Percentiles rank a stretch among this genome's conserved stretches.
Evolutionary conservation across 2,797 vertebrate genomes (phyloP).

Genomic region (Remorina albescens): DNA sequence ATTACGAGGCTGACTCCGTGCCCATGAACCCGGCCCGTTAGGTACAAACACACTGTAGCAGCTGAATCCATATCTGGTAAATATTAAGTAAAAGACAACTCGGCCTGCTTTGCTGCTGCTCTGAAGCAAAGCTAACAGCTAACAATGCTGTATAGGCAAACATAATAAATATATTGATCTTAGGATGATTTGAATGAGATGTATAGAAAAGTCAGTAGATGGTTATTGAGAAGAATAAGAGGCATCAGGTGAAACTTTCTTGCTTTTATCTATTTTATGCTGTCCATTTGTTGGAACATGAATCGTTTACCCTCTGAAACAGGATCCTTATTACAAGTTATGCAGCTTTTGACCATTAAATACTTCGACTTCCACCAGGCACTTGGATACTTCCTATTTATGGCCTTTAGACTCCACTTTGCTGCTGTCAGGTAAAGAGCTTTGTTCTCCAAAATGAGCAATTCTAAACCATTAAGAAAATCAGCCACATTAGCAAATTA

Average conservation of each 20-base stretch:
- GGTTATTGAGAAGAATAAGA: constrained; percentile 55
- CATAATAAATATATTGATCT: constrained; percentile 57
- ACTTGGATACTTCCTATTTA: constrained; percentile 81
- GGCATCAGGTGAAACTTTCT: constrained; percentile 71
- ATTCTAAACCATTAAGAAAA: constrained; percentile 49
- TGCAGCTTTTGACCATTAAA: constrained; percentile 57
- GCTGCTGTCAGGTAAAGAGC: constrained; percentile 48
- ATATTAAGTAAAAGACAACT: constrained; percentile 66
- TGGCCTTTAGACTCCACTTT: constrained; percentile 62
- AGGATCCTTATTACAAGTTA: constrained; percentile 21
- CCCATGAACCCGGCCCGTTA: constrained; percentile 43
- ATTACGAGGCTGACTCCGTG: constrained; percentile 41
- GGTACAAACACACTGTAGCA: constrained; percentile 78
- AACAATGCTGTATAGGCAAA: constrained; percentile 49
- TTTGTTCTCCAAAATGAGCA: constrained; percentile 26
- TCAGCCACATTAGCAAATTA: constrained; percentile 48
- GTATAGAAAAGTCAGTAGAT: constrained; percentile 70
- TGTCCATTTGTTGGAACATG: constrained; percentile 47
- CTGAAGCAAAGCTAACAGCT: constrained; percentile 60
- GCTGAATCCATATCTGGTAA: constrained; percentile 72
- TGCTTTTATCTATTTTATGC: constrained; percentile 44
- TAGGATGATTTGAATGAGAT: constrained; percentile 63
- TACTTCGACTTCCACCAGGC: constrained; percentile 78
- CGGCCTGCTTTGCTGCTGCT: constrained; percentile 50
- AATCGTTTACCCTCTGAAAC: constrained; percentile 42